A percentile compares a stretch with the other conserved stretches of the same genome.
phyloP scores from a whole-genome alignment of 2,797 vertebrate species.

The Hoplostethus atlanticus region DNA sequence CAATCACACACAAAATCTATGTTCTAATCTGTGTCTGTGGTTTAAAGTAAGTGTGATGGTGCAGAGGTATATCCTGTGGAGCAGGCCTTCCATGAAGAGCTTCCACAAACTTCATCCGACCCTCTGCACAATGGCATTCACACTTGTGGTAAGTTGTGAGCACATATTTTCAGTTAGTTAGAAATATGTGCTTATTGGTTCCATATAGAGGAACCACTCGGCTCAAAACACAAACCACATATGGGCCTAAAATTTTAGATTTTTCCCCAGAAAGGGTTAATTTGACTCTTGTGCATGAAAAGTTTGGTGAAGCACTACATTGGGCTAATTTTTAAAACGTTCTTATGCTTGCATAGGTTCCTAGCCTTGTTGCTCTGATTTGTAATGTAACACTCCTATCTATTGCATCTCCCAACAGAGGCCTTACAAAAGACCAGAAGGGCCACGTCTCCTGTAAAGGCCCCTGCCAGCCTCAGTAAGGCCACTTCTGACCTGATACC shows the following conservation, averaged over 20 bases:
- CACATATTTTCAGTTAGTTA: conserved; percentile 11
- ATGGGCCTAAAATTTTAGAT: neutral
- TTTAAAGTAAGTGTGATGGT: conserved; percentile 56
- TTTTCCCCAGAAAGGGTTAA: neutral
- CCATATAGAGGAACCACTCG: conserved; percentile 2
- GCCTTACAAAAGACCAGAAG: conserved; percentile 70
- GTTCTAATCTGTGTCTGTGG: conserved; percentile 26
- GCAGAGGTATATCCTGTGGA: conserved; percentile 29
- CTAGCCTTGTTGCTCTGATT: neutral
- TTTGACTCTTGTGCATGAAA: conserved; percentile 14
- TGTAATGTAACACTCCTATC: neutral
- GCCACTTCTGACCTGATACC: conserved; percentile 54
- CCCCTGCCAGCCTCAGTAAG: conserved; percentile 57
- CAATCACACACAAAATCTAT: neutral
- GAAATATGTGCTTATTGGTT: conserved; percentile 7
- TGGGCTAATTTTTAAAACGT: neutral
- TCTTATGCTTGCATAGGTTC: neutral
- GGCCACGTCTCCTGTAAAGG: conserved; percentile 81
- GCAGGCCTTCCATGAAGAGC: conserved; percentile 37
- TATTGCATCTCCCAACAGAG: conserved; percentile 66
- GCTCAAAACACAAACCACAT: conserved; percentile 4
- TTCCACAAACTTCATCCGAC: conserved; percentile 30
- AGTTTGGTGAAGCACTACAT: conserved; percentile 4
- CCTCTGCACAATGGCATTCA: conserved; percentile 21
- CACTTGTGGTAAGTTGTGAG: conserved; percentile 56